These are phyloP conservation scores for Bergia puertoricense DNA, from an alignment of 92 coral and sea anemone genomes.

Conservation along the genomic window DNA sequence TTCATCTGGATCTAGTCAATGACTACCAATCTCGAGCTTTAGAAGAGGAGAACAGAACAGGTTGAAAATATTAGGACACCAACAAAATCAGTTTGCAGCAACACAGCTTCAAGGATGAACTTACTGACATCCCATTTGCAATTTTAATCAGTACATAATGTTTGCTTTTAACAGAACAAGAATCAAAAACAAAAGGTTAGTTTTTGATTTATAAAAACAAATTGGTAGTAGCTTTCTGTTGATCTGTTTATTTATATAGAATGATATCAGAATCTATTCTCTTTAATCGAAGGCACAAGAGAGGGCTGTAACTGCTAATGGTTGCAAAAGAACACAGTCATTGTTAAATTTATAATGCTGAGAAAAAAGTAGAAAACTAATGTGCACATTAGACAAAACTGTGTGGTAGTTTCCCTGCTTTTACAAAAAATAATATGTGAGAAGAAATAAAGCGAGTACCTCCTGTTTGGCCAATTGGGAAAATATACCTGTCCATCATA, in stretches of 20 bases:
- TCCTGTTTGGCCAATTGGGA: too few relatives aligned
- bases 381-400: too few relatives aligned
- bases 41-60: slow-evolving; percentile 30
- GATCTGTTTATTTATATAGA: not conserved
- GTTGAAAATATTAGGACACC: slow-evolving; percentile 15
- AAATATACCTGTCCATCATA: too few relatives aligned
- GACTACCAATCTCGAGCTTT: slow-evolving; percentile 35
- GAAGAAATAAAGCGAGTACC: too few relatives aligned
- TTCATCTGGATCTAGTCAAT: slow-evolving; percentile 27
- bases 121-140: slow-evolving; percentile 24
- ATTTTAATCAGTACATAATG: not conserved
- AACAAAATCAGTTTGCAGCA: not conserved
- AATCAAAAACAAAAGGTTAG: not conserved
- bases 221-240: not conserved
- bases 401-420: too few relatives aligned
- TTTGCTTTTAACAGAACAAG: not conserved
- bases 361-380: too few relatives aligned
- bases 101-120: slow-evolving; percentile 11
- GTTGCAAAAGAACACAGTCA: too few relatives aligned
- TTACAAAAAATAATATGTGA: too few relatives aligned
- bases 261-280: not conserved
- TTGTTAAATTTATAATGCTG: too few relatives aligned
- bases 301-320: too few relatives aligned
- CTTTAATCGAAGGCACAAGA: not conserved
- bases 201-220: not conserved